Conservation (phyloP, 23 tunicate genomes). For the Oikopleura vanhoeffeni region DNA sequence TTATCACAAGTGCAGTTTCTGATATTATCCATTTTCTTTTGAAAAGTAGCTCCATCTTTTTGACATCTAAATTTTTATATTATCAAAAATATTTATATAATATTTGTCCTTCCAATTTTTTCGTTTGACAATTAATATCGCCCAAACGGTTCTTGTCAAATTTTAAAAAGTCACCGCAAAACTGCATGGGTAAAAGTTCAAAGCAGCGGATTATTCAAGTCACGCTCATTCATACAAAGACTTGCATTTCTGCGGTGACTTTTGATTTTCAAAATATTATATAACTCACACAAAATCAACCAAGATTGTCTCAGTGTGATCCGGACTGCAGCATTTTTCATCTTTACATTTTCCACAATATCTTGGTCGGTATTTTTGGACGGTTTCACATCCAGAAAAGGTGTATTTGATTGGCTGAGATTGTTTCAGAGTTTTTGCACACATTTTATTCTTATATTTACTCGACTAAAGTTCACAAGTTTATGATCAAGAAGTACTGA, state of each 20-base stretch:
- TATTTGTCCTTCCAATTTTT: too few relatives aligned
- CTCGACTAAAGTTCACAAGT: too few relatives aligned
- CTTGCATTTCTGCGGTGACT: too few relatives aligned
- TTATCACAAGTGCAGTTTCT: neutral
- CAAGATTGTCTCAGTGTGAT: neutral
- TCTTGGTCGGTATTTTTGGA: conserved; percentile 1
- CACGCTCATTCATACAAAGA: too few relatives aligned
- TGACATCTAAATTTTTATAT: neutral
- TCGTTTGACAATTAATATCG: too few relatives aligned
- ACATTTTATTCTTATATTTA: neutral
- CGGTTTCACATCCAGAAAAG: neutral
- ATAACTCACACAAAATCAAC: conserved; percentile 7
- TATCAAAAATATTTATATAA: neutral
- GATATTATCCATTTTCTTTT: conserved; percentile 3
- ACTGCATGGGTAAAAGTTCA: too few relatives aligned
- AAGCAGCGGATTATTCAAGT: too few relatives aligned
- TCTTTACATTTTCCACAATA: conserved; percentile 11
- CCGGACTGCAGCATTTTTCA: neutral
- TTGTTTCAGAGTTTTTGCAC: neutral
- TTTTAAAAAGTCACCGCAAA: too few relatives aligned
- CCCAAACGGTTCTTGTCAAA: too few relatives aligned
- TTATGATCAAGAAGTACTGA: too few relatives aligned
- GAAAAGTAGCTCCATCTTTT: neutral
- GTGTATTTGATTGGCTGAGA: neutral
- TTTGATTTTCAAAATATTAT: too few relatives aligned